phyloP scores from a whole-genome alignment of 2,888 invertebrate genomes.

The Stramonita haemastoma region DNA sequence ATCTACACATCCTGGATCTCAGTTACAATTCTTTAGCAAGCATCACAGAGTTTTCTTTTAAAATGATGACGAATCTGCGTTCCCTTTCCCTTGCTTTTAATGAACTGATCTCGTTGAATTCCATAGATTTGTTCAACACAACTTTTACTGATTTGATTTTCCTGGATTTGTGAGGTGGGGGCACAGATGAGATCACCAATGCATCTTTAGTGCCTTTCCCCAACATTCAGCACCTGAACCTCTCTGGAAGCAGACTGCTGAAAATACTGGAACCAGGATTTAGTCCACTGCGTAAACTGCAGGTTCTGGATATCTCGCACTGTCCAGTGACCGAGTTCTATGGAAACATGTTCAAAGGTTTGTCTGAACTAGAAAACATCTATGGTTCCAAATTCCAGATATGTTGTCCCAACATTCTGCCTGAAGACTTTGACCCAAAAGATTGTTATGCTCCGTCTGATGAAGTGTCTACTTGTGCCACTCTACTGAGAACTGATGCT shows the following conservation, averaged over 20 bases:
- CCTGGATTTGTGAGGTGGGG: conserved; percentile 22
- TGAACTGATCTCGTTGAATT: neutral
- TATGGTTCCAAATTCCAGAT: conserved; percentile 36
- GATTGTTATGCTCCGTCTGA: conserved; percentile 38
- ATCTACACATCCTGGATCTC: conserved; percentile 9
- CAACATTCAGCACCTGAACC: conserved; percentile 7
- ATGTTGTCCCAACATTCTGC: conserved; percentile 35
- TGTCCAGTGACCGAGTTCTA: conserved; percentile 25
- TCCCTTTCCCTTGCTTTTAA: conserved; percentile 27
- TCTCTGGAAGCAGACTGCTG: neutral
- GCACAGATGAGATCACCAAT: neutral
- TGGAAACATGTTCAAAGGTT: neutral
- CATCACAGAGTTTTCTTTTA: neutral
- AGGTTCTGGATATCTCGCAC: neutral
- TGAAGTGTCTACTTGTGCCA: conserved; percentile 41
- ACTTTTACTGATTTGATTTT: neutral
- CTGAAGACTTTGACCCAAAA: neutral
- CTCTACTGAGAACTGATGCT: conserved; percentile 10
- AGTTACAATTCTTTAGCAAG: neutral
- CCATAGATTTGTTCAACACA: neutral
- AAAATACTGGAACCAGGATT: conserved; percentile 19
- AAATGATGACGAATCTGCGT: neutral
- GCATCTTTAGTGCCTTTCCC: neutral
- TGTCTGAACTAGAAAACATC: neutral
- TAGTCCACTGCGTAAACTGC: neutral